Conservation (phyloP, 2,797 vertebrate species). For the Gymnothorax reevesii region DNA sequence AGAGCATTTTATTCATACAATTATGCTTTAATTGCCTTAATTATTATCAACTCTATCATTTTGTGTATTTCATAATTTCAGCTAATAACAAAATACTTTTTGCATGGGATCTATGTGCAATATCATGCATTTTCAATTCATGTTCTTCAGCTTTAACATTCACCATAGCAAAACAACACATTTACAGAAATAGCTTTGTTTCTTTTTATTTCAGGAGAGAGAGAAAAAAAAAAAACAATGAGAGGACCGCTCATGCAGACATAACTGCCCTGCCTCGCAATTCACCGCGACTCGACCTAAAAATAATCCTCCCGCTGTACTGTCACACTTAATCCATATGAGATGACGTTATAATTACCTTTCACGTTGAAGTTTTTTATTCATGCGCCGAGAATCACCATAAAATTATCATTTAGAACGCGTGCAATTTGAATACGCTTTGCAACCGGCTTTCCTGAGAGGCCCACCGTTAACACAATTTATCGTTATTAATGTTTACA, state of each 20-base stretch:
- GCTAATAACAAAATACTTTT: background rate
- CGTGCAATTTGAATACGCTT: slow-evolving; percentile 13
- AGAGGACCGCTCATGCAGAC: background rate
- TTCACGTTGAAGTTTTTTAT: background rate
- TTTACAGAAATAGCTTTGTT: background rate
- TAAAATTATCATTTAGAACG: slow-evolving; percentile 17
- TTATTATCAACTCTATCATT: background rate
- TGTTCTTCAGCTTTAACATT: background rate
- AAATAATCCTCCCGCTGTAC: background rate
- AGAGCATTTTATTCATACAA: background rate
- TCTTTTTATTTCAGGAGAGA: background rate
- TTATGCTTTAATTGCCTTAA: background rate
- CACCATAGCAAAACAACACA: background rate
- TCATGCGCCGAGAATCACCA: slow-evolving; percentile 17
- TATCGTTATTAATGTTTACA: slow-evolving; percentile 27
- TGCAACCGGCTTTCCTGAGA: slow-evolving; percentile 9
- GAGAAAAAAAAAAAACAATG: background rate
- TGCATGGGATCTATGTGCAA: background rate
- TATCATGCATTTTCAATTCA: background rate
- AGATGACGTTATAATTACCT: slow-evolving; percentile 9
- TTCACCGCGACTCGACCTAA: background rate
- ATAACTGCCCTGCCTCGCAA: background rate
- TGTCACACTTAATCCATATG: slow-evolving; percentile 12
- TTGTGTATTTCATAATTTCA: background rate
- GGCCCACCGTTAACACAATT: slow-evolving; percentile 43